Conservation (phyloP, 2,888 invertebrate species). For the Heliconius ethilla region DNA sequence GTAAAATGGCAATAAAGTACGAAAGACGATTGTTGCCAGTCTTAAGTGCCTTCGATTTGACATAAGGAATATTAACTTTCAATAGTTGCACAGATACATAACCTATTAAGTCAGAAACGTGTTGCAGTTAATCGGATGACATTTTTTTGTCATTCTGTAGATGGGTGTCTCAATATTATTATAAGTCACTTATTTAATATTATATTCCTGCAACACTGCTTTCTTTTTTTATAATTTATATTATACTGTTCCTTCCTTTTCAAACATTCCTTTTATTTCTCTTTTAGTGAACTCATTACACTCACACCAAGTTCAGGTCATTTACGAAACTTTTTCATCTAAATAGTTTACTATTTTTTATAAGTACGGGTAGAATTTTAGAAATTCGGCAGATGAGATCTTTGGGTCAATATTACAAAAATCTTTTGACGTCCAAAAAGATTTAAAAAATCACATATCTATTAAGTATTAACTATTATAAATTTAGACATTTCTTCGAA, state of each 20-base stretch:
- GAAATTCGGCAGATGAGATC: slow-evolving; percentile 57
- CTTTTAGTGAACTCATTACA: slow-evolving; percentile 2
- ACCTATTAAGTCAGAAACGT: slow-evolving; percentile 12
- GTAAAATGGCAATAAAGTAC: slow-evolving; percentile 37
- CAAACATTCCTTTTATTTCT: neutral
- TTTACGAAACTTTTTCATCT: neutral
- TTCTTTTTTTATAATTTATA: neutral
- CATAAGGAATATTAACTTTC: slow-evolving; percentile 3
- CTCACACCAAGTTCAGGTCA: neutral
- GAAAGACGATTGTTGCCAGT: slow-evolving; percentile 35
- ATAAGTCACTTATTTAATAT: neutral
- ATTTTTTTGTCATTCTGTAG: neutral
- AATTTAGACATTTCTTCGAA: slow-evolving; percentile 6
- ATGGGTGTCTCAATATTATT: neutral
- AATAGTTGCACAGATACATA: slow-evolving; percentile 23
- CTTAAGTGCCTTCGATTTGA: slow-evolving; percentile 18
- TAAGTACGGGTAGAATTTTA: slow-evolving; percentile 49
- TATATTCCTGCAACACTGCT: neutral
- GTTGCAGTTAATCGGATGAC: neutral
- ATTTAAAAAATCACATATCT: neutral
- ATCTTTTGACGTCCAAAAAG: neutral
- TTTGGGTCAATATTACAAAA: slow-evolving; percentile 35
- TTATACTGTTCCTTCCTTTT: neutral
- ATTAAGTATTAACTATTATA: neutral
- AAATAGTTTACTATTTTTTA: slow-evolving; percentile 22